Percentiles rank a stretch among this genome's conserved stretches.
Conservation (phyloP, 2,797 vertebrate species). For the Onychomys arenicola region DNA sequence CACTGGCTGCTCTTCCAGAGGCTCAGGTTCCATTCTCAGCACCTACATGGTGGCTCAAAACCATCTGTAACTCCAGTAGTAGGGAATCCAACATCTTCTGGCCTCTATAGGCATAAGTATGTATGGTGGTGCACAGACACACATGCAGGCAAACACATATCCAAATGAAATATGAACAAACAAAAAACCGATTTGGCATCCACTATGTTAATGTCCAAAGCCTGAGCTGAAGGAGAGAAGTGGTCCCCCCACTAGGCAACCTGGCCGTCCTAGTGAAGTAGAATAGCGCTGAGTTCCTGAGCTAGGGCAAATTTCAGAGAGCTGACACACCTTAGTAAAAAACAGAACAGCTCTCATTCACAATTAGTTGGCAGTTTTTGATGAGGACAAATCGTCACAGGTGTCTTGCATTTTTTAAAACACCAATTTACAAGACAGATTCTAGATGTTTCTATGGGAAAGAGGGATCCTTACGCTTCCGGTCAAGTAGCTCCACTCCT, state of each 20-base stretch:
- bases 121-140: too few species aligned
- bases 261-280: neutral
- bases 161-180: neutral
- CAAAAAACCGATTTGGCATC: neutral
- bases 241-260: neutral
- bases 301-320: neutral
- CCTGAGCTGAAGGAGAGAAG: neutral
- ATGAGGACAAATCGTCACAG: conserved; percentile 23
- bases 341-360: neutral
- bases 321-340: neutral
- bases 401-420: neutral
- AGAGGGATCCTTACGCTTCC: conserved; percentile 86
- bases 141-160: neutral
- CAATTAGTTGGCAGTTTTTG: neutral
- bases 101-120: neutral
- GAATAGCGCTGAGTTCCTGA: neutral
- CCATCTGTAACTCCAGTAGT: neutral
- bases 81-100: neutral
- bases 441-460: conserved; percentile 53
- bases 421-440: neutral
- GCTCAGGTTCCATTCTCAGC: neutral
- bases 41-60: neutral
- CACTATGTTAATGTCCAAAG: neutral
- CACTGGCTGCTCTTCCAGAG: neutral
- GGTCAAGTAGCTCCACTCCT: conserved; percentile 88